Evolutionary conservation across 2,797 vertebrate species (phyloP).

Genomic region (Clarias platycephalus): DNA sequence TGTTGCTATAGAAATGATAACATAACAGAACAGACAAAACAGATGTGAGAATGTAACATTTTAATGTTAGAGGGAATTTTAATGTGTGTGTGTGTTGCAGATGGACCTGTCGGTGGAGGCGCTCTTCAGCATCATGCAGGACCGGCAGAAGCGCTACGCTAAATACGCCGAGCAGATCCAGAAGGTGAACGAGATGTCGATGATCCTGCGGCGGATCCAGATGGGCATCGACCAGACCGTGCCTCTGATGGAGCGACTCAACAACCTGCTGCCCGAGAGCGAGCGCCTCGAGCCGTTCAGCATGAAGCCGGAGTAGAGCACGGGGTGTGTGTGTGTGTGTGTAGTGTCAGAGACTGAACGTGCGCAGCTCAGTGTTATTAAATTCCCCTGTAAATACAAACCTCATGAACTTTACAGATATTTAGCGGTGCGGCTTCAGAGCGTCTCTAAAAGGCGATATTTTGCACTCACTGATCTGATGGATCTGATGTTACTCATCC

Average conservation of each 20-base stretch:
- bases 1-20: not conserved
- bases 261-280: conserved; percentile 89
- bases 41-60: not conserved
- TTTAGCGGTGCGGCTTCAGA: not conserved
- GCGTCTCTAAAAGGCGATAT: not conserved
- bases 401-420: not conserved
- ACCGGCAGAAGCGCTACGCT: conserved; percentile 95
- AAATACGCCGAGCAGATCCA: conserved; percentile 99
- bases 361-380: not conserved
- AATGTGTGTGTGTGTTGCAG: conserved; percentile 62
- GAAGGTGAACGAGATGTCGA: conserved; percentile 99
- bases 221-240: conserved; percentile 98
- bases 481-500: not conserved
- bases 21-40: not conserved
- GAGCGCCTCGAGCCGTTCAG: conserved; percentile 94
- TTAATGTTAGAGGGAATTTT: not conserved
- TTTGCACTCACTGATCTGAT: not conserved
- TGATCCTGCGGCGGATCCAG: conserved; percentile 96
- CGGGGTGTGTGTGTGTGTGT: not conserved
- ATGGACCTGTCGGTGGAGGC: conserved; percentile 95
- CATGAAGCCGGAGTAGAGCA: conserved; percentile 76
- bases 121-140: conserved; percentile 96
- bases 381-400: conserved; percentile 24
- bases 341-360: not conserved
- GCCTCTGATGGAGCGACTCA: conserved; percentile 94